Evolutionary conservation across 2,113 vertebrate genomes (phyloP).

Genomic region (Amazona guildingii): DNA sequence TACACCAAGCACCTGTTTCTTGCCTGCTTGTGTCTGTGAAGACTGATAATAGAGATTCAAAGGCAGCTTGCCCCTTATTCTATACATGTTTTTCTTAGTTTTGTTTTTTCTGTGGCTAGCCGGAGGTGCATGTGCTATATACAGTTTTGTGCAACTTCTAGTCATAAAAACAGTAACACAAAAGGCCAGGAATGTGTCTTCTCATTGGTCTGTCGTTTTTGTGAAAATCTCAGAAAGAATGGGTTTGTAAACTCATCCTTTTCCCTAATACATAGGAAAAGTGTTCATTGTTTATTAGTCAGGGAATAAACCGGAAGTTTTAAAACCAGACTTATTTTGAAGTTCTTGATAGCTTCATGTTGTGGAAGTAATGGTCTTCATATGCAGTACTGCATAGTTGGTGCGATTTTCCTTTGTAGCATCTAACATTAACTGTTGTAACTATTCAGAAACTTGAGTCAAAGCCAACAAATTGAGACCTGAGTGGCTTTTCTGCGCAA

Average conservation of each 20-base stretch:
- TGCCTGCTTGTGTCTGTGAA: neutral
- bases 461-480: neutral
- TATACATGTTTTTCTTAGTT: neutral
- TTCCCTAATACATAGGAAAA: neutral
- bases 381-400: neutral
- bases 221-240: neutral
- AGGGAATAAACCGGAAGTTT: neutral
- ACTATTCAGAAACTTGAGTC: neutral
- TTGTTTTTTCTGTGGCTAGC: neutral
- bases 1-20: neutral
- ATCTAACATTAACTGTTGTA: neutral
- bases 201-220: neutral
- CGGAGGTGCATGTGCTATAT: neutral
- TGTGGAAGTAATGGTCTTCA: neutral
- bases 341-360: neutral
- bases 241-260: neutral
- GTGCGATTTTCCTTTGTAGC: neutral
- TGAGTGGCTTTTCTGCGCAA: accelerated
- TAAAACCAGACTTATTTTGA: neutral
- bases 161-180: neutral
- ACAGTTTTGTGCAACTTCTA: neutral
- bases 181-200: neutral
- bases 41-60: neutral
- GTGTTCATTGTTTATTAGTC: neutral
- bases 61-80: neutral